phyloP scores from a whole-genome alignment of 2,888 invertebrate genomes.

The Drosophila parthenogenetica region DNA sequence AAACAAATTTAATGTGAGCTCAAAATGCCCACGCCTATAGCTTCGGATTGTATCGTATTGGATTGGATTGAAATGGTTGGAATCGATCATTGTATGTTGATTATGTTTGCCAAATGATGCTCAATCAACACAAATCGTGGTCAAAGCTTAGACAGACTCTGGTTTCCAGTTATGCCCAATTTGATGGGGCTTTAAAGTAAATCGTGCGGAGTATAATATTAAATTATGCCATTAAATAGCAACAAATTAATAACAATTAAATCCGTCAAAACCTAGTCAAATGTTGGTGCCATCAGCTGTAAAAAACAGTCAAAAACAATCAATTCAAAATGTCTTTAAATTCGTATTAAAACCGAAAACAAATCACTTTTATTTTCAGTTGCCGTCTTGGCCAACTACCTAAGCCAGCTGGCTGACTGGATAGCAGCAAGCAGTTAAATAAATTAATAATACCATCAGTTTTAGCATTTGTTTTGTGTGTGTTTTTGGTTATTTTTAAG shows the following conservation, averaged over 20 bases:
- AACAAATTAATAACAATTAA: constrained; percentile 74
- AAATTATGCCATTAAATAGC: constrained; percentile 65
- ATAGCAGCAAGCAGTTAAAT: constrained; percentile 25
- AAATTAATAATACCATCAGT: constrained; percentile 56
- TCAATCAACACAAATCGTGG: constrained; percentile 27
- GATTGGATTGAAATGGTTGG: neutral
- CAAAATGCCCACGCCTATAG: constrained; percentile 60
- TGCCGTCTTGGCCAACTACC: constrained; percentile 27
- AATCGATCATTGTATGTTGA: constrained; percentile 59
- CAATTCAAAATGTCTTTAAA: neutral
- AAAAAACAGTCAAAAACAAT: constrained; percentile 29
- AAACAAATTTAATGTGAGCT: constrained; percentile 34
- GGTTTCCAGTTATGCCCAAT: constrained; percentile 16
- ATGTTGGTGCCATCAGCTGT: constrained; percentile 34
- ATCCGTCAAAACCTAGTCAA: neutral
- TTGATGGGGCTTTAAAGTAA: constrained; percentile 5
- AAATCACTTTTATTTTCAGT: constrained; percentile 77
- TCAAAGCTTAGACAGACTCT: constrained; percentile 14
- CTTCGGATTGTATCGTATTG: constrained; percentile 41
- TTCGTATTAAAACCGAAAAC: constrained; percentile 46
- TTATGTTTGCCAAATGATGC: constrained; percentile 36
- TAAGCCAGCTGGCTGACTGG: constrained; percentile 8
- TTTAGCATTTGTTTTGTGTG: neutral
- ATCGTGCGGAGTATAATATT: constrained; percentile 36
- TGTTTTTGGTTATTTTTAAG: constrained; percentile 54